Base-by-base conservation (phyloP, 1,140 invertebrate genomes). In the Tribolium castaneum region DNA sequence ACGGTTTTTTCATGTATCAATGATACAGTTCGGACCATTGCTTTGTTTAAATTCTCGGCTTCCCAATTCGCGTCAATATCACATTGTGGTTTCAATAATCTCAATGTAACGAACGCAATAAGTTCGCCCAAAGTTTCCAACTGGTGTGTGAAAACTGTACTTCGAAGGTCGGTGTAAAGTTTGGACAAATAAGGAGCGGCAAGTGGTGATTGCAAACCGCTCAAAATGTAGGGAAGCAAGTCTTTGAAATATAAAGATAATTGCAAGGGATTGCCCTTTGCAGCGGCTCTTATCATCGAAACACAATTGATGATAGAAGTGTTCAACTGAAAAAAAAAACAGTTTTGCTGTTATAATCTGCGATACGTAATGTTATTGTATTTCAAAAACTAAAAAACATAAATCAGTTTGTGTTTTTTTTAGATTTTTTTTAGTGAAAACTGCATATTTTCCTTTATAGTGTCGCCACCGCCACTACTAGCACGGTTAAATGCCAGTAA, bases 51-150 rank as follows among this genome's bases (percentile, higher is more conserved):
- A 59, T 92, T 88, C 83, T 95, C 93, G 34, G 93, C 90, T 81
- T 92, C 91, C 97, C 97, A 98, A 49, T 92, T 89, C 2, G 88
- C 83, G 80, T 94, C 91, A 16, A 98, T 85, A 83, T 93, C 91
- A 85, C 95, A 97, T 14, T 92, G 91, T 0, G 97, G 96, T 59
- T 95, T 91, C 79, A 93, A 87, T 6, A 92, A 83, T 72, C 90
- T 87, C 5, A 97, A 84, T 0, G 93, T 95, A 2, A 91, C 88
- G 78, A 94, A 89, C 7, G 92, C 91, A 9, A 96, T 87, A 1
- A 91, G 82, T 80, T 89, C 85, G 12, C 90, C 92, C 1, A 92
- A 79, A 10, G 87, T 86, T 54, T 86, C 78, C 73, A 89, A 84
- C 10, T 88, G 83, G 6, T 83, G 81, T n/a, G 88, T 84, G 79